Percentiles rank a stretch among this genome's conserved stretches.
These are phyloP conservation scores for Cetonia aurata DNA, from an alignment of 2,888 invertebrate species.

Conservation along the genomic window DNA sequence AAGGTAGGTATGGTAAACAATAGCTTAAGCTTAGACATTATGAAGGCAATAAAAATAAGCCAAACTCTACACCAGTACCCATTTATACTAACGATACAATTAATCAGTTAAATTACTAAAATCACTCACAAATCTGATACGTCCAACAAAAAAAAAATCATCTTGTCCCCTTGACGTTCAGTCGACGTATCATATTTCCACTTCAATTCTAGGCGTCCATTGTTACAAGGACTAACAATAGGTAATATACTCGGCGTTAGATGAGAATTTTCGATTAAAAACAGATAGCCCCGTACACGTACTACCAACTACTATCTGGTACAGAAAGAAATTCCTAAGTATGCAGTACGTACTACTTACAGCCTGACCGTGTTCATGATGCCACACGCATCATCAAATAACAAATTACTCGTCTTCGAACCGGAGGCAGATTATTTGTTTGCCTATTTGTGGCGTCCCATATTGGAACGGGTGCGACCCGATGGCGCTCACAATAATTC, in stretches of 20 bases:
- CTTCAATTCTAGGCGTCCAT: conserved; percentile 34
- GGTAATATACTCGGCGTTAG: conserved; percentile 44
- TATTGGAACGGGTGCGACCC: conserved; percentile 23
- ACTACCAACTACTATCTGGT: conserved; percentile 4
- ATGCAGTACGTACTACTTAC: background rate
- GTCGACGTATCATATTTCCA: conserved; percentile 28
- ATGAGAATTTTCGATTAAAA: conserved; percentile 43
- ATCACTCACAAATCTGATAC: conserved; percentile 42
- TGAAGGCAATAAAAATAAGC: background rate
- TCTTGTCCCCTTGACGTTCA: conserved; percentile 27
- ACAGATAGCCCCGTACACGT: conserved; percentile 16
- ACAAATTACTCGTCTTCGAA: conserved; percentile 39
- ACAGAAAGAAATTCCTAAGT: background rate
- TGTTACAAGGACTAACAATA: conserved; percentile 37
- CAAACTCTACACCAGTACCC: background rate
- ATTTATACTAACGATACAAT: conserved; percentile 27
- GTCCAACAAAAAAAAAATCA: conserved; percentile 18
- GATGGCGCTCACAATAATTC: conserved; percentile 33
- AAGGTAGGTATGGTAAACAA: background rate
- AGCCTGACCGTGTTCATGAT: conserved; percentile 11
- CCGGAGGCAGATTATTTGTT: conserved; percentile 35
- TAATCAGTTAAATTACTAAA: conserved; percentile 42
- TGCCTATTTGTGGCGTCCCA: conserved; percentile 35
- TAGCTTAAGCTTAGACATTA: too few relatives aligned
- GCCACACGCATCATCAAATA: conserved; percentile 41